A percentile compares a stretch with the other conserved stretches of the same genome.
Evolutionary conservation across 1,140 invertebrate genomes (phyloP).

Genomic region (Potamilus streckersoni): DNA sequence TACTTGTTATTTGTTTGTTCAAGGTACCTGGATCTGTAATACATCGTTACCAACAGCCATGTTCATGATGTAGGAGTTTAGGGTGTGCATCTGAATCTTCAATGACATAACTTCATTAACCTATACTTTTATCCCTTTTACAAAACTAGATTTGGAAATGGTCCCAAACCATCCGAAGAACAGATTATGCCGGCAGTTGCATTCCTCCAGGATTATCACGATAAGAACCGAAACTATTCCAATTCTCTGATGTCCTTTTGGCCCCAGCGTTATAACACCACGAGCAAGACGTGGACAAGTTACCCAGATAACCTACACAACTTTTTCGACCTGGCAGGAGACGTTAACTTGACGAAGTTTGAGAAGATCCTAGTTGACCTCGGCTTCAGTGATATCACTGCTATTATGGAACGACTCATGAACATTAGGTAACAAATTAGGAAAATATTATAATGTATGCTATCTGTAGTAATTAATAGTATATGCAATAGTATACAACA

Average conservation of each 20-base stretch:
- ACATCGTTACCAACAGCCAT: too few species aligned
- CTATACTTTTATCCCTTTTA: too few species aligned
- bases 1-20: too few species aligned
- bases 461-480: too few species aligned
- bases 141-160: constrained; percentile 38
- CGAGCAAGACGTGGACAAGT: constrained; percentile 28
- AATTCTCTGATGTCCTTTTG: constrained; percentile 48
- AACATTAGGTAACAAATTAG: constrained; percentile 17
- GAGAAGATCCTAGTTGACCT: constrained; percentile 32
- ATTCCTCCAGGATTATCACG: constrained; percentile 32
- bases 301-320: constrained; percentile 22
- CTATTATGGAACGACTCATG: constrained; percentile 36
- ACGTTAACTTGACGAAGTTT: constrained; percentile 7
- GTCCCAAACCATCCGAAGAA: constrained; percentile 46
- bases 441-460: too few species aligned
- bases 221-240: constrained; percentile 43
- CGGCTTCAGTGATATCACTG: constrained; percentile 34
- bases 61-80: too few species aligned
- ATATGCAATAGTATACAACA: too few species aligned
- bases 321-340: constrained; percentile 21
- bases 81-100: too few species aligned
- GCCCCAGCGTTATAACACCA: constrained; percentile 41
- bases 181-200: constrained; percentile 43
- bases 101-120: too few species aligned
- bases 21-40: too few species aligned